Percentiles rank a stretch among this genome's conserved stretches.
Conservation (phyloP, 2,113 vertebrate species). For the Coryphaenoides rupestris region DNA sequence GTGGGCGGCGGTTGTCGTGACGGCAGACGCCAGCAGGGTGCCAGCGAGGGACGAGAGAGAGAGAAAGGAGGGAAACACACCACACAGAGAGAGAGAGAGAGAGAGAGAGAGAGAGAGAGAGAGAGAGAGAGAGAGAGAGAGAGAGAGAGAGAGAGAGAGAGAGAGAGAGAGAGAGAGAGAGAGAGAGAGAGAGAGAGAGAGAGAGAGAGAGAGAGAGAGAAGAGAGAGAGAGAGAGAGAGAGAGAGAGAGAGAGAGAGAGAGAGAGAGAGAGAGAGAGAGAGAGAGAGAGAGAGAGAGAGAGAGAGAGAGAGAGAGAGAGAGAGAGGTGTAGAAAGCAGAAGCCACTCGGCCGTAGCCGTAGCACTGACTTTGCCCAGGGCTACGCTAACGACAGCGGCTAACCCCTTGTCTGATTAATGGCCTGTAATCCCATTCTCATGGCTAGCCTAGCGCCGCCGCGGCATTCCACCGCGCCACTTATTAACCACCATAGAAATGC, state of each 20-base stretch:
- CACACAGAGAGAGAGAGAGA: no score
- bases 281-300: no score
- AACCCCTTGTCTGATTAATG: constrained; percentile 66
- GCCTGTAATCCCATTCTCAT: constrained; percentile 68
- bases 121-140: neutral
- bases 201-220: neutral
- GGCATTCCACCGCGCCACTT: constrained; percentile 50
- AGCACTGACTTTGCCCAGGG: constrained; percentile 42
- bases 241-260: neutral
- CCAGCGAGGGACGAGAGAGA: constrained; percentile 5
- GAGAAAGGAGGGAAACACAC: no score
- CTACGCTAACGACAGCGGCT: constrained; percentile 49
- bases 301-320: constrained; percentile 12
- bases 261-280: no score
- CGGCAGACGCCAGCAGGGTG: neutral
- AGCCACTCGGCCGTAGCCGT: constrained; percentile 30
- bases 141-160: constrained; percentile 27
- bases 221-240: constrained; percentile 27
- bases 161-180: no score
- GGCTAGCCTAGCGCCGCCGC: constrained; percentile 44
- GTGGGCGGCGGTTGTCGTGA: neutral
- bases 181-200: no score
- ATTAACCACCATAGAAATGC: constrained; percentile 69
- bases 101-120: no score
- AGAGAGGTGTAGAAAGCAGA: constrained; percentile 48